Evolutionary conservation across 2,113 vertebrate genomes (phyloP).

Genomic region (Acrocephalus kingi): DNA sequence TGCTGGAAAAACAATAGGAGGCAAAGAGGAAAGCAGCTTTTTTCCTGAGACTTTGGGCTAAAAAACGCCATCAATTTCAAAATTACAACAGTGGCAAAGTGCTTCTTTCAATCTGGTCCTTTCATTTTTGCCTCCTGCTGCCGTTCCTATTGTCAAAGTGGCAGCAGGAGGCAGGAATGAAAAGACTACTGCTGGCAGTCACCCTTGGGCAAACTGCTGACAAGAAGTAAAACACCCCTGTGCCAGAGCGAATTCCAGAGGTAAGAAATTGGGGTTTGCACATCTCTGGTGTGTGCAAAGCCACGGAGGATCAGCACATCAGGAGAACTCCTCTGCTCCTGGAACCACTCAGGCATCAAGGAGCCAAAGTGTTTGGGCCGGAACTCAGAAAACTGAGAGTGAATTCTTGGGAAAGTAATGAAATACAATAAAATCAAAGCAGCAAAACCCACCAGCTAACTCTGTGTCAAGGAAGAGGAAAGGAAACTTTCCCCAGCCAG

Average conservation of each 20-base stretch:
- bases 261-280: background rate
- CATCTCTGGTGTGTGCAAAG: background rate
- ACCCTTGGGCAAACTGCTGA: slow-evolving; percentile 49
- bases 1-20: slow-evolving; percentile 59
- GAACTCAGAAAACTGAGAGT: background rate
- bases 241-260: background rate
- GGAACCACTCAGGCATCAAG: background rate
- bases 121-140: slow-evolving; percentile 65
- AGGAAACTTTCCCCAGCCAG: background rate
- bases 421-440: background rate
- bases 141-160: slow-evolving; percentile 53
- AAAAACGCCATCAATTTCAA: slow-evolving; percentile 64
- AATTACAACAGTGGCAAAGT: slow-evolving; percentile 67
- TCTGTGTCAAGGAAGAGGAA: background rate
- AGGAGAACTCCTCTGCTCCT: background rate
- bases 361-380: background rate
- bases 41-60: slow-evolving; percentile 61
- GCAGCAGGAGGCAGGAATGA: slow-evolving; percentile 54
- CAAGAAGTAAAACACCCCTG: slow-evolving; percentile 13
- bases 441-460: background rate
- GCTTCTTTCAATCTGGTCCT: slow-evolving; percentile 64
- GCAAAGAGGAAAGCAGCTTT: slow-evolving; percentile 63
- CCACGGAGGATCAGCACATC: background rate
- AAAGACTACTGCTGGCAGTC: slow-evolving; percentile 29
- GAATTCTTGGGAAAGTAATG: background rate